Base-by-base conservation (phyloP, 2,888 invertebrate genomes). In the Trichacis sp. region DNA sequence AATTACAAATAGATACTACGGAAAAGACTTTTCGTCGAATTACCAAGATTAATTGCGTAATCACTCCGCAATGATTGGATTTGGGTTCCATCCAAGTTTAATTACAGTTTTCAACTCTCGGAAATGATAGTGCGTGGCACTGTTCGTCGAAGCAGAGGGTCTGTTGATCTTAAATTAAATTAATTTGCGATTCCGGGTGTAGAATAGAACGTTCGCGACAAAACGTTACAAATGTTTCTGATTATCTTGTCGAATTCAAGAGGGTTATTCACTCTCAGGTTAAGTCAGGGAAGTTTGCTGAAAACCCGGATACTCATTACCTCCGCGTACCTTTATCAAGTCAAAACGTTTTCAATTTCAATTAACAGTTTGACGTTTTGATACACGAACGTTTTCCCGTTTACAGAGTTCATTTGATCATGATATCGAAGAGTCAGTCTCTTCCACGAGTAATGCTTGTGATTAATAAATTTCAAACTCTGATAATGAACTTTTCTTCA, bases 161-260 rank as follows among this genome's bases (percentile, higher is more conserved):
- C 15, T 4, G 40, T 40, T 40, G 40, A 40, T 40, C 6, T 40
- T 12, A 15, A 40, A 40, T 40, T 40, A 40, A 40, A 40, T 40
- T 40, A 12, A 40, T 40, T 40, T 15, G 40, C 15, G 14, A 15
- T 8, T 40, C 9, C 14, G 12, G 15, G 14, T 15, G 2, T 40
- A 15, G 15, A 15, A 40, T 2, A 40, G 15, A 40, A 12, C 2
- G 5, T 15, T 40, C 15, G 14, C 15, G 40, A 40, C 40, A 40
- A 40, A 40, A 3, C 6, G 14, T 40, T 15, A 3, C 33, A 11
- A 6, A 33, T 33, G 11, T 33, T 33, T 33, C 33, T 24, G 24
- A 3, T 24, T 24, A 24, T 24, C 24, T 24, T 24, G 24, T 24
- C 24, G 24, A 24, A 24, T 24, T 8, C 24, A 3, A 24, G 24